A percentile compares a stretch with the other conserved stretches of the same genome.
Conservation (phyloP, 2,797 vertebrate genomes). For the Coreius guichenoti region DNA sequence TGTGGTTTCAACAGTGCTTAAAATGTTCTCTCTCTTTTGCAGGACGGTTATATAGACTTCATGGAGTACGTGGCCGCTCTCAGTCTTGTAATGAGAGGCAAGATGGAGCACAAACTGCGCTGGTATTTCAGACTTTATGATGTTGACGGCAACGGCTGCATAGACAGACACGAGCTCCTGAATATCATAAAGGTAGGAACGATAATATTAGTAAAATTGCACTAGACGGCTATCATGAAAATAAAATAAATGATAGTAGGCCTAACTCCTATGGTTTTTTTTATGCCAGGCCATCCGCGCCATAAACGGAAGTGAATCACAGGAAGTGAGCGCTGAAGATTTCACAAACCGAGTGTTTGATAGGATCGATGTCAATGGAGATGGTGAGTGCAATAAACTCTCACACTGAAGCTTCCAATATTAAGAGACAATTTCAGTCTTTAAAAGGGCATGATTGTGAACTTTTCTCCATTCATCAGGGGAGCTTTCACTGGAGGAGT, state of each 20-base stretch:
- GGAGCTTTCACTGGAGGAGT: slow-evolving; percentile 90
- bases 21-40: slow-evolving; percentile 23
- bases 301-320: slow-evolving; percentile 84
- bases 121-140: slow-evolving; percentile 97
- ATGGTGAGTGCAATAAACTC: slow-evolving; percentile 78
- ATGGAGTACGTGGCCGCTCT: slow-evolving; percentile 93
- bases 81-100: slow-evolving; percentile 90
- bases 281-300: slow-evolving; percentile 85
- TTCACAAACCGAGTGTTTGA: slow-evolving; percentile 90
- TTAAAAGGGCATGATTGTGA: neutral
- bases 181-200: slow-evolving; percentile 87
- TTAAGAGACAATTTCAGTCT: neutral
- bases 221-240: neutral
- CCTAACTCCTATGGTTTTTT: slow-evolving; percentile 6
- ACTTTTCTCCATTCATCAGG: slow-evolving; percentile 69
- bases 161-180: slow-evolving; percentile 89
- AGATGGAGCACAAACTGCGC: slow-evolving; percentile 93
- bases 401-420: neutral
- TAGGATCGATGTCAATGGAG: slow-evolving; percentile 89
- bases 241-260: neutral
- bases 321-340: slow-evolving; percentile 82
- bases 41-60: slow-evolving; percentile 95
- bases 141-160: slow-evolving; percentile 92
- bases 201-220: neutral
- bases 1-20: neutral